phyloP scores from a whole-genome alignment of 2,113 vertebrate genomes.

The Chionomys nivalis region DNA sequence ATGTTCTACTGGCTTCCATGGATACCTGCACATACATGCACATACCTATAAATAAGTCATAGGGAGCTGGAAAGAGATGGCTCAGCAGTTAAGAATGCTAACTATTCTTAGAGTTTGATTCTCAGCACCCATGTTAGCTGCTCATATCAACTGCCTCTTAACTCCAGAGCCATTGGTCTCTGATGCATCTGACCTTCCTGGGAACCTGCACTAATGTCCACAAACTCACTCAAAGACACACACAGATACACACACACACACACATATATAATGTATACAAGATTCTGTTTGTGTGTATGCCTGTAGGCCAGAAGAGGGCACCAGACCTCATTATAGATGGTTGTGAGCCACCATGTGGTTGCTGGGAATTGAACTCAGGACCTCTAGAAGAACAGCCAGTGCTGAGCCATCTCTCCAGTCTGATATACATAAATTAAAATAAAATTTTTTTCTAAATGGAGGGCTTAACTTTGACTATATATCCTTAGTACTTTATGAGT shows the following conservation, averaged over 20 bases:
- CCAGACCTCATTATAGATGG: too few relatives aligned
- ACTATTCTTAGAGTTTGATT: background rate
- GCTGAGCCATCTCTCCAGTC: too few relatives aligned
- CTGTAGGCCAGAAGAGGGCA: too few relatives aligned
- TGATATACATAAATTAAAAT: background rate
- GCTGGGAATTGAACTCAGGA: too few relatives aligned
- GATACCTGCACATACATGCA: background rate
- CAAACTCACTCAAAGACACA: background rate
- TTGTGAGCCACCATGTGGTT: too few relatives aligned
- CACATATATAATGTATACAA: too few relatives aligned
- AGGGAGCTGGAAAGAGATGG: background rate
- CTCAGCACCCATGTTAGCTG: background rate
- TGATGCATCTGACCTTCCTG: background rate
- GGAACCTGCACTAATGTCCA: background rate
- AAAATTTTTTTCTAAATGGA: background rate
- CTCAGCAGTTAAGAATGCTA: background rate
- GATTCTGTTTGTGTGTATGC: too few relatives aligned
- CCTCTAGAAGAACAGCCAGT: too few relatives aligned
- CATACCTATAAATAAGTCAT: background rate
- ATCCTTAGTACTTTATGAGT: slow-evolving; percentile 14
- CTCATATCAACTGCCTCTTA: background rate
- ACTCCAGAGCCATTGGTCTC: background rate
- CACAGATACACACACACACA: too few relatives aligned
- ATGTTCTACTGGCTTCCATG: background rate
- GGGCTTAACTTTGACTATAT: background rate